phyloP scores from a whole-genome alignment of 2,113 vertebrate genomes.

The Psilopsiagon aymara region DNA sequence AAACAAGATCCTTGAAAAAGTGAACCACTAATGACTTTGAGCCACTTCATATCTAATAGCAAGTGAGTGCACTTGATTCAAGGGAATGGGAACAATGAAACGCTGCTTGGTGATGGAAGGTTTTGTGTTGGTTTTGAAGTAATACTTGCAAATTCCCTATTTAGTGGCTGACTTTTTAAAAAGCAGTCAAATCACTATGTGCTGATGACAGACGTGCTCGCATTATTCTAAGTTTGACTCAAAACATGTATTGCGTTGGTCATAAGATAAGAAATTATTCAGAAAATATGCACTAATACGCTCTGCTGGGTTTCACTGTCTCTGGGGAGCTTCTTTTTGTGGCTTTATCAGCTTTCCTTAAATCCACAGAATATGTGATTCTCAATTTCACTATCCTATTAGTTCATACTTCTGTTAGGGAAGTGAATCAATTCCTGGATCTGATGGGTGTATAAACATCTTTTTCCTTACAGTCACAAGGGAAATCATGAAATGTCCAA shows the following conservation, averaged over 20 bases:
- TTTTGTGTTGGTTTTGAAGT: background rate
- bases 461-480: background rate
- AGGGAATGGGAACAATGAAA: background rate
- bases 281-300: background rate
- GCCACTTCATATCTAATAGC: background rate
- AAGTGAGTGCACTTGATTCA: background rate
- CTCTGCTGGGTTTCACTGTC: background rate
- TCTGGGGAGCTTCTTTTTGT: conserved; percentile 4
- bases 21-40: conserved; percentile 27
- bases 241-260: background rate
- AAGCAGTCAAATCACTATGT: background rate
- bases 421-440: conserved; percentile 36
- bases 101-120: background rate
- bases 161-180: background rate
- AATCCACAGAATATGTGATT: conserved; percentile 4
- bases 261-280: conserved; percentile 2
- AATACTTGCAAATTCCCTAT: background rate
- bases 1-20: background rate
- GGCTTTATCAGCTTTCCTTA: conserved; percentile 15
- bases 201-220: background rate
- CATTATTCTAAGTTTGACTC: background rate
- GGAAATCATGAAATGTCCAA: conserved; percentile 20
- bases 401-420: conserved; percentile 11
- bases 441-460: background rate
- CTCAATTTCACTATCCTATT: background rate